Evolutionary conservation across 2,113 vertebrate genomes (phyloP).

Genomic region (Sarotherodon lohbergeri): DNA sequence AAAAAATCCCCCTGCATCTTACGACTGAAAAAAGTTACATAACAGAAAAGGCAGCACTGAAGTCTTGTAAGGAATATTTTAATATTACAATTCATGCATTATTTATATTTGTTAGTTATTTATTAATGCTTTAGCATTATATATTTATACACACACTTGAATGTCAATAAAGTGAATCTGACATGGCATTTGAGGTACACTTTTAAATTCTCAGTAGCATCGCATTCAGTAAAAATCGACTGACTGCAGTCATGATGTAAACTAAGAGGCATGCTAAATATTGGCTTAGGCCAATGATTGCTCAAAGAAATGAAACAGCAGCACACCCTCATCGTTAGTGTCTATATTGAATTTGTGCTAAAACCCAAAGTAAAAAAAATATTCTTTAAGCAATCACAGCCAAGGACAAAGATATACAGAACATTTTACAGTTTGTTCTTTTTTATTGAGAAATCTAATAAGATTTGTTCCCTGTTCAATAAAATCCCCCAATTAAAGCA

Average conservation of each 20-base stretch:
- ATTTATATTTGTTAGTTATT: not conserved
- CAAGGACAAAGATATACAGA: not conserved
- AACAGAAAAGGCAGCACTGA: not conserved
- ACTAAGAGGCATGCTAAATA: not conserved
- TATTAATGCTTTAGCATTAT: not conserved
- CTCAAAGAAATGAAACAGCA: not conserved
- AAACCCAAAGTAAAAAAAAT: not conserved
- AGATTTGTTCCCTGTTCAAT: conserved; percentile 40
- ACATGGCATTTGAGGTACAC: not conserved
- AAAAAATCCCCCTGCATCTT: not conserved
- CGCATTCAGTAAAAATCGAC: not conserved
- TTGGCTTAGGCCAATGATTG: not conserved
- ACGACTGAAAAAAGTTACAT: not conserved
- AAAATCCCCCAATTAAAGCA: conserved; percentile 26
- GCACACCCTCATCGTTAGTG: not conserved
- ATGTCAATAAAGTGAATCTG: not conserved
- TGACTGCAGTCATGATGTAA: not conserved
- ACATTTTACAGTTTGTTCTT: conserved; percentile 27
- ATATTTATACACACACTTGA: not conserved
- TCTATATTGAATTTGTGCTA: not conserved
- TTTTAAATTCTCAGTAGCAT: not conserved
- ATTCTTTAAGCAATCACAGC: not conserved
- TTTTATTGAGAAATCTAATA: conserved; percentile 36
- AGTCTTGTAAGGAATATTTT: not conserved
- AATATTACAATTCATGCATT: not conserved